These are phyloP conservation scores for Himalopsyche phryganea DNA, from an alignment of 1,140 invertebrate species.

Conservation along the genomic window DNA sequence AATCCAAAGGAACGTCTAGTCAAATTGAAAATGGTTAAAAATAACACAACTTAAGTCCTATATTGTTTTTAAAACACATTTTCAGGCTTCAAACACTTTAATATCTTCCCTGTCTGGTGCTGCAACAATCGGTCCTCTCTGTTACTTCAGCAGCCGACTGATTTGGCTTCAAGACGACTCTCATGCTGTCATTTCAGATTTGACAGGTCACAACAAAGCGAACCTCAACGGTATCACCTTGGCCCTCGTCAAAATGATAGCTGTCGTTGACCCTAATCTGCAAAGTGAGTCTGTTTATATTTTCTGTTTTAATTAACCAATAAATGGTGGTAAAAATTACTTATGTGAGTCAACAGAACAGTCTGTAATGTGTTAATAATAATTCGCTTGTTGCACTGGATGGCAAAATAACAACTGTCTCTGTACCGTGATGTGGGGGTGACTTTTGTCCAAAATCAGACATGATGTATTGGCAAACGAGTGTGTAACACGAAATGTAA, in stretches of 20 bases:
- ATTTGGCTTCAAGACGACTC: conserved; percentile 78
- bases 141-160: conserved; percentile 74
- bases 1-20: no score
- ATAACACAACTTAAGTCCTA: no score
- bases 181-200: conserved; percentile 74
- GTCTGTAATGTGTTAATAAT: not conserved
- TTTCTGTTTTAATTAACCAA: not conserved
- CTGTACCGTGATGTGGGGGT: no score
- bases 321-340: no score
- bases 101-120: conserved; percentile 43
- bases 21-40: no score
- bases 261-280: conserved; percentile 67
- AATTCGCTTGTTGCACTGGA: not conserved
- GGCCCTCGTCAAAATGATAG: conserved; percentile 65
- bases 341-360: no score
- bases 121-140: conserved; percentile 57
- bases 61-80: conserved; percentile 3
- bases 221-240: conserved; percentile 61
- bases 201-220: conserved; percentile 71
- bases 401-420: no score
- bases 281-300: conserved; percentile 46
- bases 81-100: conserved; percentile 43
- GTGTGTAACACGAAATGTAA: no score
- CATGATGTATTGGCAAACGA: no score
- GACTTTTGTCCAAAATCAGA: no score